Base-by-base conservation (phyloP, 35 echinoderm and acorn worm genomes). In the Ophiothrix spiculata region DNA sequence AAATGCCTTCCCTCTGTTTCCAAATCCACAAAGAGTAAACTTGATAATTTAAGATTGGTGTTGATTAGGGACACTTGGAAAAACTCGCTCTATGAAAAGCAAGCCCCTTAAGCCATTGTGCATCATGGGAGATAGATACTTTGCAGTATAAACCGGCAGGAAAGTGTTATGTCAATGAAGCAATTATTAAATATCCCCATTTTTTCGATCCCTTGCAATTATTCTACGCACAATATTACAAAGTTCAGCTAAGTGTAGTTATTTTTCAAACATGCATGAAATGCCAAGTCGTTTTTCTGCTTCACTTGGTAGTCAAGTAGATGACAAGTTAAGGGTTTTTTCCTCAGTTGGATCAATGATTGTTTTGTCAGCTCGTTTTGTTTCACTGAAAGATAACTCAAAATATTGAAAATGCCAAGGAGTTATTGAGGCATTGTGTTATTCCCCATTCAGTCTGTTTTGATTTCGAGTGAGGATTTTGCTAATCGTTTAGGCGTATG, bases 351-450 rank as follows among this genome's bases (percentile, higher is more conserved):
- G 60, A 69, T 69, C 60, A 28, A 69, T 69, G 60, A 10, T 69
- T 69, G 60, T 69, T 69, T 69, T 69, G 60, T 69, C 60, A 69
- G 60, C 23, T n/a, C 60, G 3, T 69, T 69, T 69, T 69, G 60
- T 69, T 28, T 69, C 60, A 69, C 29, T 69, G 60, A 69, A 25
- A 69, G 60, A 69, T 69, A n/a, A n/a, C n/a, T 6, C 60, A 69
- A 69, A 69, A 69, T 69, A 69, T 69, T 69, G 60, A 69, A 49
- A 69, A 69, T 69, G 60, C 29, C 60, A 69, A 69, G 29, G 3
- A 69, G 60, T 28, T 28, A 69, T 10, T 28, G 60, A 69, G 8
- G 8, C 60, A 25, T 69, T 69, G 3, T 69, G 8, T 69, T 4
- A n/a, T n/a, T n/a, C n/a, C n/a, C n/a, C n/a, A n/a, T n/a, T n/a